Evolutionary conservation across 2,888 invertebrate species (phyloP), one percentile per base, ranked within the genome.

Genomic region (Fragum sueziense): DNA sequence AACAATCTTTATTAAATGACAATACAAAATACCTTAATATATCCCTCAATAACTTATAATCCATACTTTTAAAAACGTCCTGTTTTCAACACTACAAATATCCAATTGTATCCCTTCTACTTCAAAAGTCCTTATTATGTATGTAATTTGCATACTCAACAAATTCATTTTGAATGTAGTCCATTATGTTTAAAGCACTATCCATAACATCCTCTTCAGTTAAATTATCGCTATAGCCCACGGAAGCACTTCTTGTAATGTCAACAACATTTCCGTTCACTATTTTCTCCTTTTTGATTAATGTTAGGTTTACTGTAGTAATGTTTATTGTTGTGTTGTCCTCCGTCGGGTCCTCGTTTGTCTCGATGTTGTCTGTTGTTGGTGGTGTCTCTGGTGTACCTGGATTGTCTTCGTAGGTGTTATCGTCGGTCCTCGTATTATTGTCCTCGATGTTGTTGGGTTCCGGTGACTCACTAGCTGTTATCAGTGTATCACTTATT

Each of bases 211-310:
- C 69, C n/a, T 41, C 52, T 25, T 69, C 27, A 29, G 47, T 22
- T 31, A 69, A 52, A 52, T 69, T 52, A 29, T 70, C 34, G 3
- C 57, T 57, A 52, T 34, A 57, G 3, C 70, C 70, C 27, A 70
- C 34, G 25, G 57, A 27, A 29, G 57, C 57, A 51, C 54, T 33
- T n/a, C 70, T 27, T n/a, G 11, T 34, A n/a, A 70, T 57, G 20
- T n/a, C 17, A 29, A 57, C 57, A n/a, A 52, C 52, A 25, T 20
- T n/a, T 4, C 52, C 52, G 27, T 33, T 57, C 34, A 22, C 22
- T 33, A 70, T 57, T 70, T 57, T 25, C 29, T 70, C 70, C 29
- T n/a, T 70, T 57, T 52, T 70, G n/a, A 31, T 34, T 3, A 70
- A 14, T 3, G 70, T 70, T 22, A 70, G 31, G 29, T 31, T 31